These are phyloP conservation scores for Chloroclystis v-ata DNA, from an alignment of 2,888 invertebrate species.

Conservation along the genomic window DNA sequence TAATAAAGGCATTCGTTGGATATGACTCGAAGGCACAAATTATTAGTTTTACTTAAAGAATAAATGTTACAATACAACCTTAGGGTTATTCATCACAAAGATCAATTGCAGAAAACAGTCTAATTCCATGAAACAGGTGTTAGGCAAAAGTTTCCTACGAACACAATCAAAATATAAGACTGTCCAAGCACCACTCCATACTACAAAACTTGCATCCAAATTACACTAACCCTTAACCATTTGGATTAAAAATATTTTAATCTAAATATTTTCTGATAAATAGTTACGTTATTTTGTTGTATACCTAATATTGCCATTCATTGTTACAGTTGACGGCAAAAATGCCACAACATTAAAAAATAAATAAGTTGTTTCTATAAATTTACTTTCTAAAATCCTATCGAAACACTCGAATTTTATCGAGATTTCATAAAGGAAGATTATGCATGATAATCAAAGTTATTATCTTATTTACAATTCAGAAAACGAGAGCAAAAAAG, in stretches of 20 bases:
- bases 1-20: slow-evolving; percentile 69
- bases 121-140: slow-evolving; percentile 23
- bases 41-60: slow-evolving; percentile 44
- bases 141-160: slow-evolving; percentile 31
- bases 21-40: slow-evolving; percentile 75
- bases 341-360: slow-evolving; percentile 43
- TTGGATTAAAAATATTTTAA: slow-evolving; percentile 53
- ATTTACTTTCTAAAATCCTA: slow-evolving; percentile 38
- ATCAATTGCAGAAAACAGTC: slow-evolving; percentile 43
- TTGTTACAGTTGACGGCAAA: slow-evolving; percentile 48
- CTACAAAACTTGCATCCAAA: slow-evolving; percentile 46
- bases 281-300: slow-evolving; percentile 68
- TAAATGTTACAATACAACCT: slow-evolving; percentile 47
- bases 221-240: slow-evolving; percentile 59
- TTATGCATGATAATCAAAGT: slow-evolving; percentile 53
- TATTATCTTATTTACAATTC: slow-evolving; percentile 73
- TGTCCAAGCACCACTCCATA: slow-evolving; percentile 59
- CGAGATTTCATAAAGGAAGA: slow-evolving; percentile 52
- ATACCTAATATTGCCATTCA: slow-evolving; percentile 73
- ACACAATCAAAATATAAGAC: slow-evolving; percentile 39
- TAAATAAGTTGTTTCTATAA: slow-evolving; percentile 54
- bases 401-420: slow-evolving; percentile 49
- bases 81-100: slow-evolving; percentile 40
- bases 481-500: slow-evolving; percentile 59
- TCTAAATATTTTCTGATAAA: slow-evolving; percentile 54